Conservation (phyloP, 2,888 invertebrate genomes). For the Himalopsyche kuldschensis region DNA sequence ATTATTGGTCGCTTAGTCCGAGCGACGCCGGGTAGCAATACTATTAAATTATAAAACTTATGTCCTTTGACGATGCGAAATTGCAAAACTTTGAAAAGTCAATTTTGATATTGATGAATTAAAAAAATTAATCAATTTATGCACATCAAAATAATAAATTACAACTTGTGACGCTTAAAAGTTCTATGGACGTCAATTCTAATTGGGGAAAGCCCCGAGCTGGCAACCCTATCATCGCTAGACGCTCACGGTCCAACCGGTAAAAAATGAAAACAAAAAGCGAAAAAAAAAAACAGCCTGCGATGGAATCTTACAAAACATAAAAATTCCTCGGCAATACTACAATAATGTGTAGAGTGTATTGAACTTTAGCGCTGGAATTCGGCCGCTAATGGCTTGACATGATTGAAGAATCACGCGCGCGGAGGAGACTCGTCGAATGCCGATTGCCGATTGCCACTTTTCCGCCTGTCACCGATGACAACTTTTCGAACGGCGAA, state of each 20-base stretch:
- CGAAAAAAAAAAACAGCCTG: not conserved
- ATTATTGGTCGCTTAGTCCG: too few species aligned
- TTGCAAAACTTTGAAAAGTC: too few species aligned
- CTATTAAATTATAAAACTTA: too few species aligned
- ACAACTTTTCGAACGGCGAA: not conserved
- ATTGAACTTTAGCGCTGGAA: not conserved
- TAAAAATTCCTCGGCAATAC: not conserved
- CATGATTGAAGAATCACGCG: conserved; percentile 40
- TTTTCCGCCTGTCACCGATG: not conserved
- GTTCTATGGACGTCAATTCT: not conserved
- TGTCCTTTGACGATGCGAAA: too few species aligned
- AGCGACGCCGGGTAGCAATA: too few species aligned
- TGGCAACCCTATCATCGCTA: not conserved
- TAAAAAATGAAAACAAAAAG: not conserved
- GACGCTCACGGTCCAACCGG: not conserved
- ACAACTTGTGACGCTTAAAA: too few species aligned
- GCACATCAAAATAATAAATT: too few species aligned
- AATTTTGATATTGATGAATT: too few species aligned
- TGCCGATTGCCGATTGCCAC: not conserved
- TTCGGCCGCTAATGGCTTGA: conserved; percentile 23
- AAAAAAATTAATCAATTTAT: too few species aligned
- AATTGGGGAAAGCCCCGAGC: not conserved
- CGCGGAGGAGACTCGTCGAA: conserved; percentile 24
- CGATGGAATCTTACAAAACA: not conserved
- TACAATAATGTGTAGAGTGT: not conserved